A percentile compares a stretch with the other conserved stretches of the same genome.
phyloP scores from a whole-genome alignment of 2,113 vertebrate genomes.

The Sphyrna mokarran region DNA sequence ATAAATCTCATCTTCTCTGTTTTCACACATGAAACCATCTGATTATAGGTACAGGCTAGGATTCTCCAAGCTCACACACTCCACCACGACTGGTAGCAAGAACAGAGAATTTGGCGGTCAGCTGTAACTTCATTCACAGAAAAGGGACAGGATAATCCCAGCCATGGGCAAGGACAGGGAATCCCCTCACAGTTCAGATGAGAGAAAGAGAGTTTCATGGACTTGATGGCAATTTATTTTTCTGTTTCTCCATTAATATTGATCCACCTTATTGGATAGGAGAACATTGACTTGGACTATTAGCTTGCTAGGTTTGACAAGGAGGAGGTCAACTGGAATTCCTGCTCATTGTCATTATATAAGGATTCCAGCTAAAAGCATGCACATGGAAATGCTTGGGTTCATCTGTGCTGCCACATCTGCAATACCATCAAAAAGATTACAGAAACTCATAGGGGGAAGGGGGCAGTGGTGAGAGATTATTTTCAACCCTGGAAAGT shows the following conservation, averaged over 20 bases:
- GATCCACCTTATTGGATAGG: not conserved
- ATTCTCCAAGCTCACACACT: too few relatives aligned
- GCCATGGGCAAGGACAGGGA: too few relatives aligned
- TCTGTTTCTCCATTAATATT: not conserved
- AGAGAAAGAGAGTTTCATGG: not conserved
- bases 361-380: not conserved
- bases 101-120: too few relatives aligned
- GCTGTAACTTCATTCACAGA: too few relatives aligned
- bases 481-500: not conserved
- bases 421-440: not conserved
- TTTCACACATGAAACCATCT: not conserved
- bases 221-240: not conserved
- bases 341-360: not conserved
- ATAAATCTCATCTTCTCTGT: not conserved
- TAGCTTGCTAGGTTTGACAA: not conserved
- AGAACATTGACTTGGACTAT: too few relatives aligned
- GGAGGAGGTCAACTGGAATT: not conserved
- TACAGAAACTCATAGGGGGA: not conserved
- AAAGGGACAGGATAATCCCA: too few relatives aligned
- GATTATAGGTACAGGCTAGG: not conserved
- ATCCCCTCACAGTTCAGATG: not conserved
- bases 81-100: too few relatives aligned
- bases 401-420: not conserved
- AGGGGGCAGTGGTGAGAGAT: too few relatives aligned
- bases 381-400: not conserved